phyloP scores from a whole-genome alignment of 2,113 vertebrate genomes.

The Halcyon malimbica region DNA sequence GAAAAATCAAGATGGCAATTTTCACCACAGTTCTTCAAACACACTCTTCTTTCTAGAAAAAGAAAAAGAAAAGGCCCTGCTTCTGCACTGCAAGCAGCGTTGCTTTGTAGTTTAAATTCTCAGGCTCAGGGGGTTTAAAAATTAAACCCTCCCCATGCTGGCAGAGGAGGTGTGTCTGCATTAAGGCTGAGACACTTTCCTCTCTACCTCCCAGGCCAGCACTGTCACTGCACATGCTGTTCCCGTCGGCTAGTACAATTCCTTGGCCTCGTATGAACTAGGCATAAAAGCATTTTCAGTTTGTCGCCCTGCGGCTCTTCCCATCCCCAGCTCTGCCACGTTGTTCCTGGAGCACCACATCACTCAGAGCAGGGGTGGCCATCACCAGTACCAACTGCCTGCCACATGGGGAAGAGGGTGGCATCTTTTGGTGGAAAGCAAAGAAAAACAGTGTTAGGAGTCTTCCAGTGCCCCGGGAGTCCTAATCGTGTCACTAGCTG shows the following conservation, averaged over 20 bases:
- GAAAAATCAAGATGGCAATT: neutral
- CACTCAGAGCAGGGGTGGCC: neutral
- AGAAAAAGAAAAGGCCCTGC: neutral
- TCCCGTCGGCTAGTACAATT: neutral
- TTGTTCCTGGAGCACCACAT: fast-evolving
- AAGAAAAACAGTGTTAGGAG: neutral
- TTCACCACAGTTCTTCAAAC: neutral
- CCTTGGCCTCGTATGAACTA: slow-evolving; percentile 26
- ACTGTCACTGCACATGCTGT: slow-evolving; percentile 29
- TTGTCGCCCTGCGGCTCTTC: neutral
- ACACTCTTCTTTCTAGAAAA: neutral
- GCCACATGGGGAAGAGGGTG: neutral
- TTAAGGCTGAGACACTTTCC: neutral
- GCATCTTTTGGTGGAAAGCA: neutral
- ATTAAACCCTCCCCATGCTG: neutral
- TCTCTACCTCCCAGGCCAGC: neutral
- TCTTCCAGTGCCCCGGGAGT: neutral
- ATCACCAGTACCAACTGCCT: neutral
- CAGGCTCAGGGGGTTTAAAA: neutral
- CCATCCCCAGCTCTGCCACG: neutral
- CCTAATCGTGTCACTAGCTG: neutral
- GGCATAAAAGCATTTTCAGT: neutral
- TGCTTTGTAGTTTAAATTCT: neutral
- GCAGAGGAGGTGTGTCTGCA: neutral
- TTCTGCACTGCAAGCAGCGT: fast-evolving